Conservation (phyloP, 2,797 vertebrate species). For the Syndactyla subalaris region DNA sequence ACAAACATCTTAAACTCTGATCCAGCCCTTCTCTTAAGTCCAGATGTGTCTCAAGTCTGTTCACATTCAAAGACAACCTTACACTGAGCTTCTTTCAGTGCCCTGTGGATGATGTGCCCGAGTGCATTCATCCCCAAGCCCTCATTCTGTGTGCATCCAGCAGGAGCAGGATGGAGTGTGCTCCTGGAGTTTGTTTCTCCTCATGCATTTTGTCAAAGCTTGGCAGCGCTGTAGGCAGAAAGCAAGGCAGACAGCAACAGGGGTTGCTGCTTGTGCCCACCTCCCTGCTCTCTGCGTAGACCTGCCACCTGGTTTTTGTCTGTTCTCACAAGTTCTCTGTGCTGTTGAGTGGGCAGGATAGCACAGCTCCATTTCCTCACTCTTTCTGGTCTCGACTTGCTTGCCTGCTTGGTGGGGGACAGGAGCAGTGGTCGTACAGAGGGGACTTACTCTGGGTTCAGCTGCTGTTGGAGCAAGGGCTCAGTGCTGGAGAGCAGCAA, state of each 20-base stretch:
- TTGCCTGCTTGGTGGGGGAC: not conserved
- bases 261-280: not conserved
- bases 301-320: not conserved
- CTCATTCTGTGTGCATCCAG: not conserved
- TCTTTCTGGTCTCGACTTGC: not conserved
- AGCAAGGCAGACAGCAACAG: not conserved
- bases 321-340: not conserved
- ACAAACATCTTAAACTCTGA: not conserved
- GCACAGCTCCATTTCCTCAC: not conserved
- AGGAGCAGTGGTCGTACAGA: not conserved
- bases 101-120: not conserved
- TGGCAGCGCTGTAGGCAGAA: not conserved
- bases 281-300: not conserved
- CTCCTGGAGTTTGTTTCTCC: not conserved
- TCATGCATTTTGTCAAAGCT: not conserved
- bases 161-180: accelerated
- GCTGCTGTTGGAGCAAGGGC: not conserved
- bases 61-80: not conserved
- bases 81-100: not conserved
- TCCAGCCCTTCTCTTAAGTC: not conserved
- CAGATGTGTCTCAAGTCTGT: not conserved
- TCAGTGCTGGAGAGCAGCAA: not conserved
- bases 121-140: not conserved
- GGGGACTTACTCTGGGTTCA: not conserved
- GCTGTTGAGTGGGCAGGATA: not conserved